These are phyloP conservation scores for Otus sunia DNA, from an alignment of 2,113 vertebrate genomes.

Conservation along the genomic window DNA sequence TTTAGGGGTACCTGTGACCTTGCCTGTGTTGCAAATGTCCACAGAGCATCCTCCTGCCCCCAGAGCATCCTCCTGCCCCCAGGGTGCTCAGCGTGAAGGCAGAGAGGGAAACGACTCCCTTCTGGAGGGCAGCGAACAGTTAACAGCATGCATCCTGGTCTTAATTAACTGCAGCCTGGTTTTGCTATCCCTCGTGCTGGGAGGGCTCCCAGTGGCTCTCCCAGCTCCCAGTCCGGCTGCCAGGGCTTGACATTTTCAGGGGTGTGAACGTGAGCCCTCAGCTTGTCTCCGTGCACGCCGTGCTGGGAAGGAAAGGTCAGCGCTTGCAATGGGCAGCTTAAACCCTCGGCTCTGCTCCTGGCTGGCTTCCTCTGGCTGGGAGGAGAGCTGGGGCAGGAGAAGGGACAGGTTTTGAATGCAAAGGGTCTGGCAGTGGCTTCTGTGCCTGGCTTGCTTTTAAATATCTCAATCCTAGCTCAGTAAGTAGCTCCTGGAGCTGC, in stretches of 20 bases:
- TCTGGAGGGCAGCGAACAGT: background rate
- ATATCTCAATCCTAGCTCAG: background rate
- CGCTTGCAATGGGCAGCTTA: background rate
- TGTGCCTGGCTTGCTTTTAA: background rate
- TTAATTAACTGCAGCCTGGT: constrained; percentile 13
- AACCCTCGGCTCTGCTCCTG: background rate
- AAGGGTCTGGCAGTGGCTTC: background rate
- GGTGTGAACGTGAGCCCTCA: background rate
- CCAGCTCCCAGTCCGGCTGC: background rate
- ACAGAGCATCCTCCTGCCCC: background rate
- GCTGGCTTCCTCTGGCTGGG: background rate
- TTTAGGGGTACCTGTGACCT: background rate
- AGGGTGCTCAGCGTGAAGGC: background rate
- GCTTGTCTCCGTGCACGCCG: accelerated
- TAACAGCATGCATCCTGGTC: background rate
- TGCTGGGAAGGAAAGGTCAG: constrained; percentile 55
- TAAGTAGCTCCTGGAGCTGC: background rate
- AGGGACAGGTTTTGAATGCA: background rate
- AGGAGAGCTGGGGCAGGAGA: background rate
- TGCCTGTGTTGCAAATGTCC: background rate
- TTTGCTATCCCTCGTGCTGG: background rate
- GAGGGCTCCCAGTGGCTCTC: background rate
- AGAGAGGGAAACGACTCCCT: background rate
- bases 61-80: too few species aligned
- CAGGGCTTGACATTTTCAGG: constrained; percentile 36